Conservation (phyloP, 2,113 vertebrate genomes). For the Paralichthys olivaceus region DNA sequence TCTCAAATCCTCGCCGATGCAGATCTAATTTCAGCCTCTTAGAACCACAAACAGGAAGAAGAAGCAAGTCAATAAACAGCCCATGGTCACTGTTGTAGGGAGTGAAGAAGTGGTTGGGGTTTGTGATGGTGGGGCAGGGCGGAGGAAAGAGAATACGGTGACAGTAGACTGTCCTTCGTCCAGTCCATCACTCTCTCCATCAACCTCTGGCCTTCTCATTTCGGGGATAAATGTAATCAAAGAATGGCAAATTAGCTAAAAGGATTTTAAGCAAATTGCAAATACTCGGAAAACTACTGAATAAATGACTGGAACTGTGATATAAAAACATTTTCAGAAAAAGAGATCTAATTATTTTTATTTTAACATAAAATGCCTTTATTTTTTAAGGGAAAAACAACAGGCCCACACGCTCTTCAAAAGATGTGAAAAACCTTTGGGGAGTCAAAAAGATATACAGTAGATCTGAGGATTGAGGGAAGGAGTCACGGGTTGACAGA, state of each 20-base stretch:
- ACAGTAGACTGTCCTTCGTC: conserved; percentile 39
- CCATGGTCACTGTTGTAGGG: conserved; percentile 56
- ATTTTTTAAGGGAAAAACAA: not conserved
- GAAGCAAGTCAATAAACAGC: conserved; percentile 74
- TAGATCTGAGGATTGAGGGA: conserved; percentile 10
- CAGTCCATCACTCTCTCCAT: conserved; percentile 52
- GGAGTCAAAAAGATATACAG: conserved; percentile 6
- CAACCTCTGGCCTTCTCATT: conserved; percentile 48
- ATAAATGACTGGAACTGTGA: not conserved
- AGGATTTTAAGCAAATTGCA: conserved; percentile 48
- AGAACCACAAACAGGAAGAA: conserved; percentile 78
- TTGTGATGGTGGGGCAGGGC: conserved; percentile 7
- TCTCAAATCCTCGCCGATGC: conserved; percentile 73
- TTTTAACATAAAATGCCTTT: not conserved
- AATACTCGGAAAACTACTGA: conserved; percentile 31
- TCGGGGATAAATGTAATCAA: conserved; percentile 41
- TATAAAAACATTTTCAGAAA: not conserved
- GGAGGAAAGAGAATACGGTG: conserved; percentile 47
- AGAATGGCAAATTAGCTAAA: conserved; percentile 59
- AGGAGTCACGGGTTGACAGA: conserved; percentile 29
- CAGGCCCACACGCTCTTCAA: too few relatives aligned
- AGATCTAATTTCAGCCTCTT: conserved; percentile 81
- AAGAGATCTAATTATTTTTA: not conserved
- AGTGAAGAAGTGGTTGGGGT: conserved; percentile 39
- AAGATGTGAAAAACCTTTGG: conserved; percentile 12